Conservation (phyloP, 2,797 vertebrate genomes). For the Sebastolobus alascanus region DNA sequence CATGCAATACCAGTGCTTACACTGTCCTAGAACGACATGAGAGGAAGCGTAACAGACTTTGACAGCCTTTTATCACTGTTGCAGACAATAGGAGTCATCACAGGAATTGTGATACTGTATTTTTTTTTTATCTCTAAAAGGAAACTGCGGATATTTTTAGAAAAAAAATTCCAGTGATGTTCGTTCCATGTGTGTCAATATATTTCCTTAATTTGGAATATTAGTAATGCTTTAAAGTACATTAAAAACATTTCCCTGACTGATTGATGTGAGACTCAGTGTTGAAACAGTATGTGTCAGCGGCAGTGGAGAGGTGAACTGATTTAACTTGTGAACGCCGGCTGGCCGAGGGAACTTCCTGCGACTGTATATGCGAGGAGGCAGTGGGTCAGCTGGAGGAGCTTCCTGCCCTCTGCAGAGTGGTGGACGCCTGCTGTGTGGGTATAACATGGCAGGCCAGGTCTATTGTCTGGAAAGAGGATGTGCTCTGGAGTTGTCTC, state of each 20-base stretch:
- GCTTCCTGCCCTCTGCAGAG: conserved; percentile 82
- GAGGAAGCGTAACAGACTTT: conserved; percentile 67
- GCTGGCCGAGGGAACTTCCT: conserved; percentile 80
- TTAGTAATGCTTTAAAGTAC: conserved; percentile 2
- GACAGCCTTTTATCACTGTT: conserved; percentile 56
- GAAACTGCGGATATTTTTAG: conserved; percentile 48
- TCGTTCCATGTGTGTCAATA: conserved; percentile 21
- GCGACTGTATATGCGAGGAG: conserved; percentile 78
- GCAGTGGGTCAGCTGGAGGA: conserved; percentile 82
- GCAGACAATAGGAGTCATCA: conserved; percentile 43
- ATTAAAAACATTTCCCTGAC: conserved; percentile 20
- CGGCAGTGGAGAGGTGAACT: conserved; percentile 31
- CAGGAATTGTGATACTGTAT: conserved; percentile 29
- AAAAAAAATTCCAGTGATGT: conserved; percentile 3
- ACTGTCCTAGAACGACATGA: conserved; percentile 66
- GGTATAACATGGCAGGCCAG: conserved; percentile 81
- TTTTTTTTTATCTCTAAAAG: conserved; percentile 32
- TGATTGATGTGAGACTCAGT: conserved; percentile 38
- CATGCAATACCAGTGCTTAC: conserved; percentile 53
- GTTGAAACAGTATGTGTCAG: conserved; percentile 46
- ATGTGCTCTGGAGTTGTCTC: conserved; percentile 87
- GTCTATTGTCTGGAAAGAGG: conserved; percentile 92
- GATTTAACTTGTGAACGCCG: conserved; percentile 60
- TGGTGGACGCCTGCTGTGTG: conserved; percentile 82
- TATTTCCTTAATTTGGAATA: conserved; percentile 31